Conservation (phyloP, 2,888 invertebrate species). For the Coleophora flavipennella region DNA sequence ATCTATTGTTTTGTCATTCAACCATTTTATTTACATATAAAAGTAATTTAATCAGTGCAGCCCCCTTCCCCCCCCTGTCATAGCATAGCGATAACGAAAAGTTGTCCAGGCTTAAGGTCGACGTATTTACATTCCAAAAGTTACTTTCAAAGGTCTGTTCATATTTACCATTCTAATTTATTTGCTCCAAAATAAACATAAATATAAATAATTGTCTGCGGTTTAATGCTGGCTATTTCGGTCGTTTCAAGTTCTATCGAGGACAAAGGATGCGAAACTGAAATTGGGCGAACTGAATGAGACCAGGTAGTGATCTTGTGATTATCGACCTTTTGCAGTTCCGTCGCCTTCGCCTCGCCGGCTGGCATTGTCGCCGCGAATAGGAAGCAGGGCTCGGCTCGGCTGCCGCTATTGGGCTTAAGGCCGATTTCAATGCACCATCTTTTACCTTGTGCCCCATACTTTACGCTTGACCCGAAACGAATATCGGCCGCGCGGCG, state of each 20-base stretch:
- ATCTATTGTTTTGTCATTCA: too few species aligned
- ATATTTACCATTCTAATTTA: conserved; percentile 10
- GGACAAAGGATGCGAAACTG: background rate
- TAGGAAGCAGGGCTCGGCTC: conserved; percentile 56
- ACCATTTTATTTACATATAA: too few species aligned
- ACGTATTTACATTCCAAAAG: conserved; percentile 30
- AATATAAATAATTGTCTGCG: background rate
- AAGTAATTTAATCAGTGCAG: conserved; percentile 5
- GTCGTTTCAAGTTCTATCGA: too few species aligned
- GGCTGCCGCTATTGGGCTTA: conserved; percentile 69
- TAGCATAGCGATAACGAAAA: conserved; percentile 35
- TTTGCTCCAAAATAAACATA: too few species aligned
- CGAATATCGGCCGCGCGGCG: conserved; percentile 13
- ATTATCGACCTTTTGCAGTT: conserved; percentile 54
- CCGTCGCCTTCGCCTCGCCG: conserved; percentile 57
- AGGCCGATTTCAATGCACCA: conserved; percentile 72
- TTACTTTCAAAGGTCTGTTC: conserved; percentile 28
- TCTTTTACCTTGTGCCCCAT: conserved; percentile 73
- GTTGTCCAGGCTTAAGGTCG: conserved; percentile 43
- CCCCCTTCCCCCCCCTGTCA: conserved; percentile 26
- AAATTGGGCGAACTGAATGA: conserved; percentile 11
- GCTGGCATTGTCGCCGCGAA: conserved; percentile 66
- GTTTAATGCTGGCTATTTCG: background rate
- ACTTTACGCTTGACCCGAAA: conserved; percentile 61
- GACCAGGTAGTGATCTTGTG: conserved; percentile 28